phyloP scores from a whole-genome alignment of 2,888 invertebrate genomes.

The Halictus quadricinctus region DNA sequence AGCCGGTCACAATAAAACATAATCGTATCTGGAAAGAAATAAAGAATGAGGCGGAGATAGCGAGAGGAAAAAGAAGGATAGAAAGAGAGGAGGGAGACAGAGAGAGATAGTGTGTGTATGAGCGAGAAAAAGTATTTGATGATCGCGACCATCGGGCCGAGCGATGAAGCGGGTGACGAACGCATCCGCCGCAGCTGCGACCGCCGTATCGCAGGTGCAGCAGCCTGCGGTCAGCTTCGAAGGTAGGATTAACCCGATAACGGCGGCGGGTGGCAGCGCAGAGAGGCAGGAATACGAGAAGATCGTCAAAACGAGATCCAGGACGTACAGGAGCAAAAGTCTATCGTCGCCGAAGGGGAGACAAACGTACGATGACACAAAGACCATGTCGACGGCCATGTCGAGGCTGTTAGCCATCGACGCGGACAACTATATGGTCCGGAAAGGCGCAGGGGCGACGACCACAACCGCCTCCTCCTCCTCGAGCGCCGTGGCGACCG shows the following conservation, averaged over 20 bases:
- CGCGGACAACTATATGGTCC: conserved; percentile 81
- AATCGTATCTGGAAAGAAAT: conserved; percentile 37
- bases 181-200: conserved; percentile 66
- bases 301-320: conserved; percentile 41
- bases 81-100: not conserved
- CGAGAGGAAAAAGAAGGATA: not conserved
- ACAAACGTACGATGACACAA: conserved; percentile 70
- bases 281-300: conserved; percentile 45
- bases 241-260: conserved; percentile 56
- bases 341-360: conserved; percentile 55
- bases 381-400: conserved; percentile 76
- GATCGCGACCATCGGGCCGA: conserved; percentile 47
- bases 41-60: not conserved
- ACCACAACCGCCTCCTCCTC: conserved; percentile 29
- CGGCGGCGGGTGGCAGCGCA: conserved; percentile 36
- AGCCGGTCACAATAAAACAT: conserved; percentile 49
- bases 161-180: conserved; percentile 73
- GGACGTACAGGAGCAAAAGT: conserved; percentile 31
- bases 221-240: conserved; percentile 59
- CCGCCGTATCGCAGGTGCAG: conserved; percentile 68
- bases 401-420: conserved; percentile 78
- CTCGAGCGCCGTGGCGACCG: conserved; percentile 10
- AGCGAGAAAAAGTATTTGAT: conserved; percentile 44
- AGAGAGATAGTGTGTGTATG: not conserved
- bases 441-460: conserved; percentile 71